phyloP scores from a whole-genome alignment of 2,113 vertebrate species.

The Rhegmatorhina hoffmannsi region DNA sequence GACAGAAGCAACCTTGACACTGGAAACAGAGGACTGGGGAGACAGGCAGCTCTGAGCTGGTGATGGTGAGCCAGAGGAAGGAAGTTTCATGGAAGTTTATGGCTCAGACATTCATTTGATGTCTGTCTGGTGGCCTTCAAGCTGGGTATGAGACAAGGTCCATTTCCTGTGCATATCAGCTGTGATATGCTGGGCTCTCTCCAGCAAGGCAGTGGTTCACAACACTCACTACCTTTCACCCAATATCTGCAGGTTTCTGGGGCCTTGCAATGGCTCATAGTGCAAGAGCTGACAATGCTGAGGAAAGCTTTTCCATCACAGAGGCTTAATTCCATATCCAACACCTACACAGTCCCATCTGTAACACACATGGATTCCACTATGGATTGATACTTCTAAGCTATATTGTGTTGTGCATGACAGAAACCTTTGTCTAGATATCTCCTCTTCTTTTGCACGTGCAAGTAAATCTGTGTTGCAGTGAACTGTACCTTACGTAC shows the following conservation, averaged over 20 bases:
- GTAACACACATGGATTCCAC: rapidly evolving
- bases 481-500: neutral
- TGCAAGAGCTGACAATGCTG: neutral
- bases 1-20: neutral
- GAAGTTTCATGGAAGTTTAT: neutral
- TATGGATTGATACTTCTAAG: neutral
- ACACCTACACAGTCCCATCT: neutral
- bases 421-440: neutral
- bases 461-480: neutral
- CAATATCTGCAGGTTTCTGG: neutral
- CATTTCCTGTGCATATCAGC: neutral
- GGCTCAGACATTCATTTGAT: neutral
- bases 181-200: neutral
- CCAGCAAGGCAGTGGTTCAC: neutral
- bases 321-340: neutral
- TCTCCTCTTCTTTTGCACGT: neutral
- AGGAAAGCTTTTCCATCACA: neutral
- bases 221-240: neutral
- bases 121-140: neutral
- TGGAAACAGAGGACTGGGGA: neutral
- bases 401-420: rapidly evolving
- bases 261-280: neutral
- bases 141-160: neutral
- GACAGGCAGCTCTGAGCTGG: neutral
- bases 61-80: neutral